These are phyloP conservation scores for Gallinago solitaria DNA, from an alignment of 2,797 vertebrate species.

Conservation along the genomic window DNA sequence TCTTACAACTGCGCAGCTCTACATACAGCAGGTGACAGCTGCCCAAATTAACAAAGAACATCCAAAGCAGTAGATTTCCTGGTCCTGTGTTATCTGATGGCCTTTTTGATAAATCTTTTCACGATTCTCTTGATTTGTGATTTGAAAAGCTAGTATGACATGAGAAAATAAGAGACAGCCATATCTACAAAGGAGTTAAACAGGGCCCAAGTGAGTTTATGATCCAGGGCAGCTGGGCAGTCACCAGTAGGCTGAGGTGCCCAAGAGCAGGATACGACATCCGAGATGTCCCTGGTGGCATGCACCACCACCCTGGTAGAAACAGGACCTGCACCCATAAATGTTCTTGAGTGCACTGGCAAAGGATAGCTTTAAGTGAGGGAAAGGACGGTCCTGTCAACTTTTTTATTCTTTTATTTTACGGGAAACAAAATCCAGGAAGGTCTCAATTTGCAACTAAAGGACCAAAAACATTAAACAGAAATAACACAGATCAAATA, in stretches of 20 bases:
- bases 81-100: not conserved
- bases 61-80: not conserved
- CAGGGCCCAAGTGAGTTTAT: not conserved
- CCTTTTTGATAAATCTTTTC: not conserved
- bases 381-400: not conserved
- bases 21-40: not conserved
- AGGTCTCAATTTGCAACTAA: not conserved
- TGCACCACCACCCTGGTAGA: not conserved
- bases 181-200: not conserved
- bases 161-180: not conserved
- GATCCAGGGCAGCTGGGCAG: not conserved
- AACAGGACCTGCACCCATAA: not conserved
- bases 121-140: not conserved
- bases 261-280: rapidly evolving
- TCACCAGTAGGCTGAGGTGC: too few species aligned
- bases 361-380: not conserved
- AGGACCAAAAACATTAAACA: not conserved
- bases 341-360: not conserved
- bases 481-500: not conserved
- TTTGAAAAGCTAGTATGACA: not conserved
- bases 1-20: not conserved
- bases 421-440: not conserved
- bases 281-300: not conserved
- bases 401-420: not conserved
- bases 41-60: not conserved